A percentile compares a stretch with the other conserved stretches of the same genome.
phyloP scores from a whole-genome alignment of 1,140 invertebrate species.

The Lithobius niger region DNA sequence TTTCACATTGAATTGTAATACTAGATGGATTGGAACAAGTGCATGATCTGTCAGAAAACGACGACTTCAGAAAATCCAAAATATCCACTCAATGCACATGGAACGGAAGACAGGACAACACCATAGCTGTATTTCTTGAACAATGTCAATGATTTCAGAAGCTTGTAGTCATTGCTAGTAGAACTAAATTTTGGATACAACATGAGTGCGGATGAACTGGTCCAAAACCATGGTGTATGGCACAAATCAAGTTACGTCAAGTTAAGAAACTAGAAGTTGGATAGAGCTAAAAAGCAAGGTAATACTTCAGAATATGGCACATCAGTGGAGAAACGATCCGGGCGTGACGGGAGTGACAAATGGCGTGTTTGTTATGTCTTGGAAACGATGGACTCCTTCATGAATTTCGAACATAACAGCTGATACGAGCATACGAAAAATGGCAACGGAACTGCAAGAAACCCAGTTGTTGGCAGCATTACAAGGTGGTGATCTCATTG shows the following conservation, averaged over 20 bases:
- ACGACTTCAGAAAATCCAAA: background rate
- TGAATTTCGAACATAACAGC: background rate
- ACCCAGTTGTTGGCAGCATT: conserved; percentile 4
- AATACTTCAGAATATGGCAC: conserved; percentile 13
- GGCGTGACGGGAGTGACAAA: background rate
- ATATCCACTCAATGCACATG: background rate
- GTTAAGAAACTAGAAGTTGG: conserved; percentile 9
- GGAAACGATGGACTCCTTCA: background rate
- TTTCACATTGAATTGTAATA: conserved; percentile 9
- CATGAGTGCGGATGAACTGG: conserved; percentile 12
- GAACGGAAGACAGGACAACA: conserved; percentile 11
- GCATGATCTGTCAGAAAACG: conserved; percentile 5
- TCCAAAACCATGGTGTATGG: conserved; percentile 10
- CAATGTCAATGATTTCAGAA: conserved; percentile 14
- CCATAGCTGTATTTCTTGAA: conserved; percentile 13
- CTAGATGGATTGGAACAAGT: conserved; percentile 15
- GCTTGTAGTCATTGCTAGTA: conserved; percentile 15
- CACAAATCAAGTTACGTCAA: background rate
- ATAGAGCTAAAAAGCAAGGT: conserved; percentile 13
- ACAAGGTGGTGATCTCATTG: conserved; percentile 8
- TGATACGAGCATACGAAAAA: background rate
- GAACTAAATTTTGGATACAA: conserved; percentile 14
- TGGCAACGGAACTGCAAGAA: background rate
- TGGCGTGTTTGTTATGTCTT: background rate
- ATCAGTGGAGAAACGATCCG: conserved; percentile 11